phyloP scores from a whole-genome alignment of 2,888 invertebrate genomes.

The Apodemia hepburni region DNA sequence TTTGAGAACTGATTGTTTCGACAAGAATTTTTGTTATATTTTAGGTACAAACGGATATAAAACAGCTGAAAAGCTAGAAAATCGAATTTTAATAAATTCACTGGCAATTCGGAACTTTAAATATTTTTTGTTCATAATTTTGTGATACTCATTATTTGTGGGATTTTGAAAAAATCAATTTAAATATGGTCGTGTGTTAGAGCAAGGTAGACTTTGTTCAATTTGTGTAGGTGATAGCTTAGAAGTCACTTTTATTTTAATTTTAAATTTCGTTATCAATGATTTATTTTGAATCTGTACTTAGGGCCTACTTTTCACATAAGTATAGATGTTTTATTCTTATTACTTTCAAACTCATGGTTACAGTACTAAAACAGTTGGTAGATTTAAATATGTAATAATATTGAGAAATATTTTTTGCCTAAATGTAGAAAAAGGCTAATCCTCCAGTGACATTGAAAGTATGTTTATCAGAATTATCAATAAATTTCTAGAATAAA shows the following conservation, averaged over 20 bases:
- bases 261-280: slow-evolving; percentile 48
- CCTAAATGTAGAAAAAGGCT: slow-evolving; percentile 15
- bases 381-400: not conserved
- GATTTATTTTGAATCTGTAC: slow-evolving; percentile 50
- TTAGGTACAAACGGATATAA: not conserved
- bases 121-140: not conserved
- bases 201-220: slow-evolving; percentile 2
- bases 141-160: slow-evolving; percentile 8
- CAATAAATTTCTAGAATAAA: slow-evolving; percentile 43
- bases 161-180: not conserved
- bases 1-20: not conserved
- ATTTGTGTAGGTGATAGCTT: slow-evolving; percentile 8
- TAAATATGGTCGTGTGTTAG: not conserved
- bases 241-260: slow-evolving; percentile 35
- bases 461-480: slow-evolving; percentile 19
- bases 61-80: too few relatives aligned
- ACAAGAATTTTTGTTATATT: not conserved
- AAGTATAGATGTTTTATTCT: slow-evolving; percentile 28
- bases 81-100: too few relatives aligned
- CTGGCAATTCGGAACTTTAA: too few relatives aligned
- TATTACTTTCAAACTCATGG: slow-evolving; percentile 2
- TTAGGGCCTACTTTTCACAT: slow-evolving; percentile 63
- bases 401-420: slow-evolving; percentile 18
- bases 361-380: slow-evolving; percentile 2
- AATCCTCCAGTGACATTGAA: slow-evolving; percentile 20